A percentile compares a stretch with the other conserved stretches of the same genome.
Evolutionary conservation across 2,797 vertebrate species (phyloP).

Genomic region (Tragelaphus oryx): DNA sequence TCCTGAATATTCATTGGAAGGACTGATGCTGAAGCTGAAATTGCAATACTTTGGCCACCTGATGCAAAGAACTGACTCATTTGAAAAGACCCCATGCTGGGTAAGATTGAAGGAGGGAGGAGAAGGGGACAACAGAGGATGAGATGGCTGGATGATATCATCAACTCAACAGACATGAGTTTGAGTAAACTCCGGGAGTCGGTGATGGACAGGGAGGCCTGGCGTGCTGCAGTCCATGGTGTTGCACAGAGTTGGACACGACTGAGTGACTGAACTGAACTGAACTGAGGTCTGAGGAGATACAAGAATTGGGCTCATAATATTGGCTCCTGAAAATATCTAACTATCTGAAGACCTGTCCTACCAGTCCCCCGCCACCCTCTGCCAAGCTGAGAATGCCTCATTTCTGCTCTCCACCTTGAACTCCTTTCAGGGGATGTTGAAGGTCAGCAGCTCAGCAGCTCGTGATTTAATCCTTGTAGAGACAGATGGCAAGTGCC

Average conservation of each 20-base stretch:
- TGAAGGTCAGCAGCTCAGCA: neutral
- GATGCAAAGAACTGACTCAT: neutral
- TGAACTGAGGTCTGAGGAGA: neutral
- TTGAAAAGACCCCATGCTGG: neutral
- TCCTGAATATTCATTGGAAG: neutral
- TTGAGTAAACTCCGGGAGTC: neutral
- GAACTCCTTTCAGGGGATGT: neutral
- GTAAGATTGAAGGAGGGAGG: neutral
- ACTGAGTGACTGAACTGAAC: neutral
- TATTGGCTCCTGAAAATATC: neutral
- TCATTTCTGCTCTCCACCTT: neutral
- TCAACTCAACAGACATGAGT: neutral
- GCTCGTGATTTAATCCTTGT: neutral
- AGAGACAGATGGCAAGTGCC: neutral
- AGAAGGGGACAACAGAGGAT: neutral
- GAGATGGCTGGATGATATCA: neutral
- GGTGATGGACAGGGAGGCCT: neutral
- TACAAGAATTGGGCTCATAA: neutral
- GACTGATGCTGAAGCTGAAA: neutral
- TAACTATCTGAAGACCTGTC: neutral
- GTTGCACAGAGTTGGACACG: accelerated
- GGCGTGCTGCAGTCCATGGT: neutral
- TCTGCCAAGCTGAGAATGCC: neutral
- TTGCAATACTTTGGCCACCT: neutral
- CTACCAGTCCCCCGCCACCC: neutral